Evolutionary conservation across 2,113 vertebrate species (phyloP).

Genomic region (Sus scrofa): T2T-Sscrofa CM000827.6:91176501-91177000

Average conservation of each 20-base stretch:
- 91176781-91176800: background rate
- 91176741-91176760: background rate
- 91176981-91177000: background rate
- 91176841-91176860: background rate
- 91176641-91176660: background rate
- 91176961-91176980: background rate
- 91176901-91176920: background rate
- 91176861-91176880: background rate
- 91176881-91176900: background rate
- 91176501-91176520: background rate
- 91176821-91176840: background rate
- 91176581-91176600: background rate
- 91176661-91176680: background rate
- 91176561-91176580: background rate
- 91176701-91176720: background rate
- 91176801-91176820: background rate
- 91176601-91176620: background rate
- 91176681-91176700: background rate
- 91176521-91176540: background rate
- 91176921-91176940: background rate
- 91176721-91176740: background rate
- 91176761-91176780: background rate
- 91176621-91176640: background rate
- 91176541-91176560: background rate
- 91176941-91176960: background rate